Percentiles rank a stretch among this genome's conserved stretches.
Evolutionary conservation across 2,113 vertebrate genomes (phyloP).

Genomic region (Gavia stellata): DNA sequence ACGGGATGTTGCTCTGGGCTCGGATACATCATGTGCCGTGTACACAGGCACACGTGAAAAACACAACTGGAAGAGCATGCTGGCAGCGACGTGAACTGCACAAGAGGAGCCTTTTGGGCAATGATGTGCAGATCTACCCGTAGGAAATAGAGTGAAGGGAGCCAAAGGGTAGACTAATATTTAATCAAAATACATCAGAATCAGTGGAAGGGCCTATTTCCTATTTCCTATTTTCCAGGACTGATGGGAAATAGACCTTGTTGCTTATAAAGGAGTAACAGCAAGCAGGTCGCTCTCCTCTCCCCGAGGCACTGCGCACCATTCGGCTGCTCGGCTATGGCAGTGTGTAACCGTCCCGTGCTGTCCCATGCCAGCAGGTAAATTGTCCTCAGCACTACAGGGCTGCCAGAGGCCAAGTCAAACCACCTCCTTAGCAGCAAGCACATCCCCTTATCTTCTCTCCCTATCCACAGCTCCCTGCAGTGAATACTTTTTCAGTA

Average conservation of each 20-base stretch:
- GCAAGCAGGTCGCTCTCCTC: background rate
- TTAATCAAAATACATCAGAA: background rate
- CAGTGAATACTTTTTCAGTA: background rate
- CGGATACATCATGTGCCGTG: background rate
- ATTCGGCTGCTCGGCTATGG: background rate
- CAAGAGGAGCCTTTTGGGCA: background rate
- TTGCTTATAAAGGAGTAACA: background rate
- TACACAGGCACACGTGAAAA: rapidly evolving
- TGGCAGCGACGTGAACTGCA: rapidly evolving
- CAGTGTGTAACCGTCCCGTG: background rate
- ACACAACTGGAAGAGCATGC: rapidly evolving
- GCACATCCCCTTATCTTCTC: background rate
- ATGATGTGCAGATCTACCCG: rapidly evolving
- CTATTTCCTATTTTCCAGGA: background rate
- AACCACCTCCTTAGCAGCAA: conserved; percentile 33
- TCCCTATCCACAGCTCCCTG: background rate
- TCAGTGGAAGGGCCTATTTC: rapidly evolving
- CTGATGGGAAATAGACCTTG: background rate
- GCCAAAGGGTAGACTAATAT: background rate
- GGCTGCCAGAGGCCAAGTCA: conserved; percentile 49
- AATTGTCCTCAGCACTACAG: conserved; percentile 29
- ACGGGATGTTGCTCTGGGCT: background rate
- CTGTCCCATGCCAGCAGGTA: conserved; percentile 36
- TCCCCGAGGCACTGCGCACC: rapidly evolving
- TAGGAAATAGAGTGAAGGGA: background rate